Evolutionary conservation across 1,140 invertebrate genomes (phyloP), one percentile per base, ranked within the genome.

Genomic region (Campoletis sonorensis): DNA sequence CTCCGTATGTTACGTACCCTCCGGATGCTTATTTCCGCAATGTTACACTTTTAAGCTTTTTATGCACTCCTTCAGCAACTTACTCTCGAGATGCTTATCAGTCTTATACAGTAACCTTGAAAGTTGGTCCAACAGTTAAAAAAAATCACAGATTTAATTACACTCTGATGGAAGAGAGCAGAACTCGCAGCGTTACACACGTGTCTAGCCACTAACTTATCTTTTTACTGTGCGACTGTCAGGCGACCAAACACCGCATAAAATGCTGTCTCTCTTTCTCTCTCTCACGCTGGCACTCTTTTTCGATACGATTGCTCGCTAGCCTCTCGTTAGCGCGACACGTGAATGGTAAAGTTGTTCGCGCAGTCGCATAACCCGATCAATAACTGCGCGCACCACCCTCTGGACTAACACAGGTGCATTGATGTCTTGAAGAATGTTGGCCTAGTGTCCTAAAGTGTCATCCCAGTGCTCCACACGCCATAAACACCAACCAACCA

Each of bases 1-100:
- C 70, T 37, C 21, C 21, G 15, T 73, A 45, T 73, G 71, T 45
- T 73, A 23, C 71, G 33, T 73, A 37, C 86, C 68, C 73, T 82
- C n/a, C 0, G 15, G 72, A 15, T 23, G 33, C 5, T 21, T 37
- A 18, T 49, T n/a, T 75, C 4, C 23, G 8, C 5, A 7, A 51
- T 18, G n/a, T 54, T 1, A n/a, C 51, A 54, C 51, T 54, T 54
- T 54, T 54, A 54, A 3, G 51, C 16, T 4, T 21, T 8, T 54
- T 54, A 1, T 54, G 51, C 51, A 54, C 1, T 18, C 1, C 11
- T 18, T 51, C 49, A 4, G 30, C 30, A 33, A 33, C 51, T 54
- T 1, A 4, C 51, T 54, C 18, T 1, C n/a, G 51, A n/a, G 16
- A n/a, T 54, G 16, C 4, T 18, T 75, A 16, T 23, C 72, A 75